A percentile compares a stretch with the other conserved stretches of the same genome.
These are phyloP conservation scores for Leptodactylus fuscus DNA, from an alignment of 2,113 vertebrate genomes.

Conservation along the genomic window DNA sequence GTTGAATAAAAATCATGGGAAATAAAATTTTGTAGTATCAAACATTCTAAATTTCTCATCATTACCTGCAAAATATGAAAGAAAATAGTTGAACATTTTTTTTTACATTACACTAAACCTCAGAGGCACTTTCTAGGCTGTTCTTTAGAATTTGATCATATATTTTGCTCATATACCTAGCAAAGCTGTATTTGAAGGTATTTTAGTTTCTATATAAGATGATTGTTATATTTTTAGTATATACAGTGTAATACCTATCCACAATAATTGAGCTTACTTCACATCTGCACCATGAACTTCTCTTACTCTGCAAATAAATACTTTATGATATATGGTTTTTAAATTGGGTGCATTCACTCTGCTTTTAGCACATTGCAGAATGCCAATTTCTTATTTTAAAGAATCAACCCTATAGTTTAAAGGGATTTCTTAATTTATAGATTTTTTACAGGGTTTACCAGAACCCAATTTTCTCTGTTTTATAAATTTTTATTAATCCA, in stretches of 20 bases:
- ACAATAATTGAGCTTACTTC: constrained; percentile 69
- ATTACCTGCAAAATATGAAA: neutral
- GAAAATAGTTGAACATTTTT: neutral
- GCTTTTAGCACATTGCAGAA: constrained; percentile 69
- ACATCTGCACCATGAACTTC: constrained; percentile 69
- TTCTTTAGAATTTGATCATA: neutral
- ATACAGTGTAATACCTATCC: constrained; percentile 58
- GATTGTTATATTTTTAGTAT: constrained; percentile 38
- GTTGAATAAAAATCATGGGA: too few relatives aligned
- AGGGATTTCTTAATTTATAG: constrained; percentile 68
- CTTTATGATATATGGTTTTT: constrained; percentile 71
- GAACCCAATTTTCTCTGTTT: constrained; percentile 65
- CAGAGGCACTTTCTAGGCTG: neutral
- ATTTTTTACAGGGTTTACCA: constrained; percentile 71
- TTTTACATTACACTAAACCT: neutral
- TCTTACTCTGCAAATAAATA: constrained; percentile 68
- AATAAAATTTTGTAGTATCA: too few relatives aligned
- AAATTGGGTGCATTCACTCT: constrained; percentile 67
- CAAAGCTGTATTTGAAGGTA: neutral
- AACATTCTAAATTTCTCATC: neutral
- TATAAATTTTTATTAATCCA: constrained; percentile 61
- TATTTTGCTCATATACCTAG: neutral
- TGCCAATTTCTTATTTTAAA: constrained; percentile 70
- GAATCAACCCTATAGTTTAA: constrained; percentile 69
- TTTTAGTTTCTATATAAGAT: neutral